A percentile compares a stretch with the other conserved stretches of the same genome.
Conservation (phyloP, 1,140 invertebrate genomes). For the Chironomus tepperi region DNA sequence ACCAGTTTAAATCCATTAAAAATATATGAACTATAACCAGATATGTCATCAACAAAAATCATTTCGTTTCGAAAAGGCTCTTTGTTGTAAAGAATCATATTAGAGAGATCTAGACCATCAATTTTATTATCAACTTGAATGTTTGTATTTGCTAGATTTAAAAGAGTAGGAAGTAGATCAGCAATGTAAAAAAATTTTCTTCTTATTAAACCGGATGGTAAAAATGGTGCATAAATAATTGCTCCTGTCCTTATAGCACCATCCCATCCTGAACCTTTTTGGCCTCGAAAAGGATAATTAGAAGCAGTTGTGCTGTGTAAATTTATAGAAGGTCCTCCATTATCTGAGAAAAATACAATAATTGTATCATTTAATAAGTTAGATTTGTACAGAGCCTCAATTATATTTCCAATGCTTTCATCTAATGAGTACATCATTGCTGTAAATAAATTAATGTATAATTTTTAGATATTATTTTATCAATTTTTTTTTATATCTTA, state of each 20-base stretch:
- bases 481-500: no score
- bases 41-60: constrained; percentile 55
- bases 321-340: constrained; percentile 65
- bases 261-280: constrained; percentile 78
- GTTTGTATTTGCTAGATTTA: constrained; percentile 48
- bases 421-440: constrained; percentile 84
- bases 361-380: constrained; percentile 63
- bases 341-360: constrained; percentile 64
- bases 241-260: constrained; percentile 69
- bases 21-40: constrained; percentile 51
- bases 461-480: no score
- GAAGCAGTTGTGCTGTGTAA: constrained; percentile 67
- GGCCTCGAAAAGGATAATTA: constrained; percentile 78
- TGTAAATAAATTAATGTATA: constrained; percentile 34
- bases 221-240: constrained; percentile 64
- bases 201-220: constrained; percentile 49
- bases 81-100: constrained; percentile 44
- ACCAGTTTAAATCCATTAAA: constrained; percentile 65
- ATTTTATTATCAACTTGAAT: constrained; percentile 39
- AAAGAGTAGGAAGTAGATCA: constrained; percentile 83
- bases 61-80: constrained; percentile 51
- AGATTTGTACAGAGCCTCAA: constrained; percentile 54
- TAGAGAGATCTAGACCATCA: constrained; percentile 67
- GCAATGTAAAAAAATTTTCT: constrained; percentile 70
- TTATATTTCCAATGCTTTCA: constrained; percentile 69